Evolutionary conservation across 2,113 vertebrate genomes (phyloP).

Genomic region (Burhinus oedicnemus): DNA sequence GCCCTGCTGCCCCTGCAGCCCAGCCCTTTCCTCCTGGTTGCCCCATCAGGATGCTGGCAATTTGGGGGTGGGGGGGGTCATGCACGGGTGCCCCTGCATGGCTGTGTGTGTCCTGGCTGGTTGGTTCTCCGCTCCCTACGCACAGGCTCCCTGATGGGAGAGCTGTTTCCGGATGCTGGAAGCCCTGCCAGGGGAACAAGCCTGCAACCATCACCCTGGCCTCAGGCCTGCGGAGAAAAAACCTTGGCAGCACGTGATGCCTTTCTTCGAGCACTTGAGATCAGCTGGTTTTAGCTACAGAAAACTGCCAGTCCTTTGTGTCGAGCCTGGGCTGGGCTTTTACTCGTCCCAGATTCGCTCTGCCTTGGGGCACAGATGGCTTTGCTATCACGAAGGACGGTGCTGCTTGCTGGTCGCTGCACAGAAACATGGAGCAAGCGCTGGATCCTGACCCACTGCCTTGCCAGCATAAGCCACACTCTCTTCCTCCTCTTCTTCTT

Average conservation of each 20-base stretch:
- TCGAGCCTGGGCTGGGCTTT: background rate
- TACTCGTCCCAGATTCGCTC: background rate
- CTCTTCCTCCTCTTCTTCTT: background rate
- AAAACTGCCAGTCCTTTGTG: conserved; percentile 1
- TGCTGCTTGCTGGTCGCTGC: background rate
- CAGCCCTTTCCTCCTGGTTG: background rate
- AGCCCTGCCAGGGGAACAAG: background rate
- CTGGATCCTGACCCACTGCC: background rate
- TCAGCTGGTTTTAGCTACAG: background rate
- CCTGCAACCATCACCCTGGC: conserved; percentile 11
- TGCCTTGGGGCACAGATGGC: background rate
- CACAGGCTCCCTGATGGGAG: background rate
- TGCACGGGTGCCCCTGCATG: accelerated
- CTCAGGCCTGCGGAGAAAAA: background rate
- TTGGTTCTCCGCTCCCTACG: background rate
- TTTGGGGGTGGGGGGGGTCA: background rate
- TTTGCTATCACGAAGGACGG: background rate
- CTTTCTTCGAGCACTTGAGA: conserved; percentile 19
- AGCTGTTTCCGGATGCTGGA: background rate
- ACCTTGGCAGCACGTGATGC: background rate
- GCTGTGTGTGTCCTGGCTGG: background rate
- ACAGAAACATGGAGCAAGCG: background rate
- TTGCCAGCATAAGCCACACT: background rate
- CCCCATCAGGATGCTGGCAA: background rate
- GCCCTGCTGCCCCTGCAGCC: background rate